Percentiles rank a stretch among this genome's conserved stretches.
Evolutionary conservation across 2,888 invertebrate genomes (phyloP).

Genomic region (Mimachlamys varia): DNA sequence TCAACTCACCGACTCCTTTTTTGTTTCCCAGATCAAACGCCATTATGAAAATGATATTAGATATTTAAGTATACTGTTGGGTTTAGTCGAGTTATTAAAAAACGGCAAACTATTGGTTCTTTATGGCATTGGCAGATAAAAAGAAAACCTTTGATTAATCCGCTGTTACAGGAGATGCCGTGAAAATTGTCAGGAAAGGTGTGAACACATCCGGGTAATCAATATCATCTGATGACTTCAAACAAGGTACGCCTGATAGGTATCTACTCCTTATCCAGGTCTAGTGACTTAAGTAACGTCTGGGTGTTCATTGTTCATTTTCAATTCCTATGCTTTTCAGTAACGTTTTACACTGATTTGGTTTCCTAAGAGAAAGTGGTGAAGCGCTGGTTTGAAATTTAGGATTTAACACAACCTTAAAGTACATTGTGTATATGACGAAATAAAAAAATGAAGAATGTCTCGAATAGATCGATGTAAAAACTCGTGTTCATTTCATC

Average conservation of each 20-base stretch:
- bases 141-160: background rate
- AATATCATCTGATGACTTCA: background rate
- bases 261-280: too few species aligned
- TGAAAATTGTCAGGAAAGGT: background rate
- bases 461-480: too few species aligned
- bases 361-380: too few species aligned
- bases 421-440: too few species aligned
- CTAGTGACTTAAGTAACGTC: too few species aligned
- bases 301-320: too few species aligned
- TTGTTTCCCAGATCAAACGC: background rate
- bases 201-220: background rate
- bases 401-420: too few species aligned
- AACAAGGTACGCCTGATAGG: background rate
- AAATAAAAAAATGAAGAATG: too few species aligned
- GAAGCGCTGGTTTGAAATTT: too few species aligned
- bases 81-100: background rate
- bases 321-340: too few species aligned
- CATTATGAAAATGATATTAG: background rate
- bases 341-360: too few species aligned
- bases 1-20: background rate
- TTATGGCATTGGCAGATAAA: background rate
- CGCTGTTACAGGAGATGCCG: background rate
- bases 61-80: background rate
- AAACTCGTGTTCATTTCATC: too few species aligned
- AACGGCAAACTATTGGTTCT: background rate